These are phyloP conservation scores for Phalloptychus januarius DNA, from an alignment of 2,797 vertebrate species.

Conservation along the genomic window DNA sequence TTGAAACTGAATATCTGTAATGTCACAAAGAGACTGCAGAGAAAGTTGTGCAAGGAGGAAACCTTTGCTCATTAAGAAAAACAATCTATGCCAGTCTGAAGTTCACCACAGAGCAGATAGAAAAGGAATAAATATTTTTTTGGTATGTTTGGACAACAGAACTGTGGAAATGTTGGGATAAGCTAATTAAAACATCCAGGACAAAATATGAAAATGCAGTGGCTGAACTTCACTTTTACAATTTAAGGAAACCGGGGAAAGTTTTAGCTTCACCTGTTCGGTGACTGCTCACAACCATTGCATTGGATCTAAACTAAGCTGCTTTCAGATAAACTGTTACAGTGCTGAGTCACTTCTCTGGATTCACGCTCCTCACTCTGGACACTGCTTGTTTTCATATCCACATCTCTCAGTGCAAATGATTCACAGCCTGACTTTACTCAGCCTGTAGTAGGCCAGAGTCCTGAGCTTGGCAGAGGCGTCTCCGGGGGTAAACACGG, in stretches of 20 bases:
- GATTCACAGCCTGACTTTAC: slow-evolving; percentile 55
- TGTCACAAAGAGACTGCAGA: neutral
- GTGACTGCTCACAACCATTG: slow-evolving; percentile 19
- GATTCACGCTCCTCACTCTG: slow-evolving; percentile 50
- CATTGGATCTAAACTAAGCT: slow-evolving; percentile 33
- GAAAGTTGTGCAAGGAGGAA: neutral
- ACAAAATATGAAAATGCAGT: neutral
- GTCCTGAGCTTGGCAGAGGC: slow-evolving; percentile 49
- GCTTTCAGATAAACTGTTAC: slow-evolving; percentile 43
- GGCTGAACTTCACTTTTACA: slow-evolving; percentile 1
- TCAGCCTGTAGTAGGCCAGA: slow-evolving; percentile 35
- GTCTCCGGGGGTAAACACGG: slow-evolving; percentile 65
- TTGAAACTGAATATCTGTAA: neutral
- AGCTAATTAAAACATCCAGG: no score
- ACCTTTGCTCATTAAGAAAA: neutral
- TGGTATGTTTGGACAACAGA: no score
- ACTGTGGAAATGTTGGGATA: no score
- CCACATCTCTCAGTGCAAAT: slow-evolving; percentile 38
- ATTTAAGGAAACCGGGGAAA: slow-evolving; percentile 29
- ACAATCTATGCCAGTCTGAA: neutral
- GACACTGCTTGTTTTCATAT: slow-evolving; percentile 49
- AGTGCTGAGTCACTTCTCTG: slow-evolving; percentile 53
- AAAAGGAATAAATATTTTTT: neutral
- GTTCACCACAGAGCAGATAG: neutral
- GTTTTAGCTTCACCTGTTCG: slow-evolving; percentile 11